A percentile compares a stretch with the other conserved stretches of the same genome.
These are phyloP conservation scores for Aphaenogaster floridana DNA, from an alignment of 1,140 invertebrate genomes.

Conservation along the genomic window DNA sequence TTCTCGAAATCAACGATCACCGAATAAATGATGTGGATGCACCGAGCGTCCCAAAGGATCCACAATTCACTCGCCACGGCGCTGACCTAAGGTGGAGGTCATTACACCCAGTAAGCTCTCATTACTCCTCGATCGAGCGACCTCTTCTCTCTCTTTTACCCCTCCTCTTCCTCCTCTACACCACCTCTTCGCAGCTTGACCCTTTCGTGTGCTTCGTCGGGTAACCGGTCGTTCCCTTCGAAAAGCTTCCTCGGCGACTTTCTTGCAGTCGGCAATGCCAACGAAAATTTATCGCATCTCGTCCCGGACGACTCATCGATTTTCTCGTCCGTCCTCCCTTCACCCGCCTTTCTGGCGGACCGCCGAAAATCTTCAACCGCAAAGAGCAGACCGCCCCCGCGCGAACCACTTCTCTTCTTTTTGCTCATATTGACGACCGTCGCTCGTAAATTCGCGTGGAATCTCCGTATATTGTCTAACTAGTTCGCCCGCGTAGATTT, in stretches of 20 bases:
- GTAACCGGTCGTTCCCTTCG: constrained; percentile 11
- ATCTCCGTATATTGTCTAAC: constrained; percentile 55
- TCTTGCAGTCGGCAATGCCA: constrained; percentile 18
- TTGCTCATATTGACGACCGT: constrained; percentile 49
- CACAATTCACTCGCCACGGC: constrained; percentile 67
- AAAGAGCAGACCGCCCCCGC: constrained; percentile 12
- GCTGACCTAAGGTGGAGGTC: constrained; percentile 79
- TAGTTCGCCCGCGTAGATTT: constrained; percentile 33
- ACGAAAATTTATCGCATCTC: constrained; percentile 58
- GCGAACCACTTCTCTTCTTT: constrained; percentile 30
- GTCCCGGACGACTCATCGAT: constrained; percentile 53
- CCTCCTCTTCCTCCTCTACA: neutral
- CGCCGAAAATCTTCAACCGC: constrained; percentile 47
- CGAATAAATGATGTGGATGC: constrained; percentile 15
- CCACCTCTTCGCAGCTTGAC: neutral
- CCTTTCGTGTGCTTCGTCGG: constrained; percentile 34
- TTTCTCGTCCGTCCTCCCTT: constrained; percentile 15
- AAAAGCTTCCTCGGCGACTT: constrained; percentile 49
- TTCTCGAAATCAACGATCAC: neutral
- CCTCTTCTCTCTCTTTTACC: neutral
- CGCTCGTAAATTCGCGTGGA: constrained; percentile 42
- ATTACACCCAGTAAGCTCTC: constrained; percentile 78
- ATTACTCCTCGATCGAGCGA: constrained; percentile 73
- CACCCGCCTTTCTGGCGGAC: neutral
- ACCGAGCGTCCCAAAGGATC: constrained; percentile 43